A percentile compares a stretch with the other conserved stretches of the same genome.
These are phyloP conservation scores for Sturnira hondurensis DNA, from an alignment of 2,113 vertebrate genomes.

Conservation along the genomic window DNA sequence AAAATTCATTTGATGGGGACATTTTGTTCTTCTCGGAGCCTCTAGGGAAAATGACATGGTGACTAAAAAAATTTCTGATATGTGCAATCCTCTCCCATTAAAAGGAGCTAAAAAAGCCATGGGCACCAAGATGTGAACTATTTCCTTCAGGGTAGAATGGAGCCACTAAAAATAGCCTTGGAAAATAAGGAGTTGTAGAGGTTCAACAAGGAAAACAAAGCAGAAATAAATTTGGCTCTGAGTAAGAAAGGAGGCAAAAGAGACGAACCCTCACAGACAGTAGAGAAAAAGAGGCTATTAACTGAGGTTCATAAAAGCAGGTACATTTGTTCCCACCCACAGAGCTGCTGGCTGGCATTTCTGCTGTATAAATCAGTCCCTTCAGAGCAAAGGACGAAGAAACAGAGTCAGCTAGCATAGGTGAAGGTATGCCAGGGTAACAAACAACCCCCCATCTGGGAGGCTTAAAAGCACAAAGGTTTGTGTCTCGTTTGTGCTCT, in stretches of 20 bases:
- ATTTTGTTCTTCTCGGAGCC: constrained; percentile 79
- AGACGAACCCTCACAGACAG: constrained; percentile 49
- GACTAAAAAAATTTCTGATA: constrained; percentile 78
- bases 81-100: constrained; percentile 74
- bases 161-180: constrained; percentile 76
- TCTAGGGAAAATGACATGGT: constrained; percentile 78
- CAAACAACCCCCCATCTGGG: constrained; percentile 14
- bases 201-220: constrained; percentile 74
- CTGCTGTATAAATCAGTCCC: constrained; percentile 45
- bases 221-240: constrained; percentile 67
- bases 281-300: constrained; percentile 46
- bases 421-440: not conserved
- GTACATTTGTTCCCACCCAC: constrained; percentile 57
- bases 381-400: constrained; percentile 55
- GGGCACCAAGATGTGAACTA: constrained; percentile 69
- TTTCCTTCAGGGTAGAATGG: constrained; percentile 76
- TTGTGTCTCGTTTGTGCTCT: not conserved
- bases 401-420: constrained; percentile 32
- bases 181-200: constrained; percentile 74
- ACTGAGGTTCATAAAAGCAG: constrained; percentile 25
- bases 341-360: constrained; percentile 53
- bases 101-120: constrained; percentile 77
- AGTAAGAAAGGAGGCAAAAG: constrained; percentile 48
- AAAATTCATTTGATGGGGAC: constrained; percentile 72
- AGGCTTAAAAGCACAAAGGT: not conserved